These are phyloP conservation scores for Lindbergichthys nudifrons DNA, from an alignment of 2,797 vertebrate species.

Conservation along the genomic window DNA sequence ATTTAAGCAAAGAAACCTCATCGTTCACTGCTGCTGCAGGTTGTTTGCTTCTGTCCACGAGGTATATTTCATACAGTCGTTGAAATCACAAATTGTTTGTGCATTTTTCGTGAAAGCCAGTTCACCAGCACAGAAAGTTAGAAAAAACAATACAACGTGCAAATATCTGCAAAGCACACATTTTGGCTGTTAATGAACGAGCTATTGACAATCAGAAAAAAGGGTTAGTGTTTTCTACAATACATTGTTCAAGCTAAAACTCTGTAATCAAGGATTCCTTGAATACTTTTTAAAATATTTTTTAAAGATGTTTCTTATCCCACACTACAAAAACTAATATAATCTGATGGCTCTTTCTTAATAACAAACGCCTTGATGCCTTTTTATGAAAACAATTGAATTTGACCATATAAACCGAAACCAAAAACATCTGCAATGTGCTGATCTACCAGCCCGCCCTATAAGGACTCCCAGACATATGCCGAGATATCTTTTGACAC, in stretches of 20 bases:
- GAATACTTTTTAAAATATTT: neutral
- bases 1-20: neutral
- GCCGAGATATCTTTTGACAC: neutral
- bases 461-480: neutral
- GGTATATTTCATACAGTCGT: neutral
- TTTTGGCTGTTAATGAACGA: no score
- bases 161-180: neutral
- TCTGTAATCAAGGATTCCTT: neutral
- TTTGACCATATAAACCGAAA: neutral
- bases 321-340: neutral
- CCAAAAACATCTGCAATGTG: neutral
- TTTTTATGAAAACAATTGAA: neutral
- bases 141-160: neutral
- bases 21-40: constrained; percentile 14
- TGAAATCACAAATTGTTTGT: neutral
- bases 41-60: constrained; percentile 16
- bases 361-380: neutral
- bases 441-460: neutral
- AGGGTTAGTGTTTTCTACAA: neutral
- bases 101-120: constrained; percentile 1
- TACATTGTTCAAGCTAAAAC: neutral
- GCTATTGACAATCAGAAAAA: constrained; percentile 6
- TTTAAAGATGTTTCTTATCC: neutral
- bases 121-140: neutral
- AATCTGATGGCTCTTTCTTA: no score